Percentiles rank a stretch among this genome's conserved stretches.
Conservation (phyloP, 2,888 invertebrate genomes). For the Argyresthia albistria region DNA sequence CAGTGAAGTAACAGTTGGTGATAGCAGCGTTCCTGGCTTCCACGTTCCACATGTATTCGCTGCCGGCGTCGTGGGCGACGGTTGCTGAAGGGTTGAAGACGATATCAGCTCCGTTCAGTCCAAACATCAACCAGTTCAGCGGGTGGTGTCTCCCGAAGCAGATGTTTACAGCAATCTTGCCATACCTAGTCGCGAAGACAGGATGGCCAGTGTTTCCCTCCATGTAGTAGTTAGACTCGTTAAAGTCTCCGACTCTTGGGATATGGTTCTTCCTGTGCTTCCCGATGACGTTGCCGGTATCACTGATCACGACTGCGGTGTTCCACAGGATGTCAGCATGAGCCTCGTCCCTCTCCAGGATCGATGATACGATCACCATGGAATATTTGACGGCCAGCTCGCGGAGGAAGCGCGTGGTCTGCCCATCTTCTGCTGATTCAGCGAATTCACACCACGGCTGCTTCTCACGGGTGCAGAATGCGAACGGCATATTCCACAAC, state of each 20-base stretch:
- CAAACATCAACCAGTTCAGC: constrained; percentile 98
- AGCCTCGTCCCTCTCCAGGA: constrained; percentile 91
- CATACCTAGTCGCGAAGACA: constrained; percentile 90
- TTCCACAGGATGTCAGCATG: constrained; percentile 96
- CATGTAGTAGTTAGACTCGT: constrained; percentile 98
- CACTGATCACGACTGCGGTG: constrained; percentile 94
- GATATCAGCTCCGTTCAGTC: constrained; percentile 97
- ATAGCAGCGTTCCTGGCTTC: constrained; percentile 98
- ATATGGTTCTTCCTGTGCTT: constrained; percentile 99
- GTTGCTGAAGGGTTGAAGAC: constrained; percentile 99
- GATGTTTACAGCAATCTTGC: constrained; percentile 94
- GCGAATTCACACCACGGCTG: constrained; percentile 98
- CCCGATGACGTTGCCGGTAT: constrained; percentile 91
- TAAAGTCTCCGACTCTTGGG: constrained; percentile 97
- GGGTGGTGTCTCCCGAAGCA: constrained; percentile 99
- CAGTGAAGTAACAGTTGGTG: constrained; percentile 96
- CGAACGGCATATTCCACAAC: constrained; percentile 99
- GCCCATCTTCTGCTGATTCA: constrained; percentile 91
- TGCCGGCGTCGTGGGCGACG: constrained; percentile 75
- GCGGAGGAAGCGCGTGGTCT: constrained; percentile 86
- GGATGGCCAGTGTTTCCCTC: constrained; percentile 97
- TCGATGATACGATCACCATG: constrained; percentile 96
- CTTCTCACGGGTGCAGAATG: constrained; percentile 97
- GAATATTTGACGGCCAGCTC: constrained; percentile 86
- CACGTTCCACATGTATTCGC: constrained; percentile 96